phyloP scores from a whole-genome alignment of 2,888 invertebrate species.

The Sabellastarte sp. region DNA sequence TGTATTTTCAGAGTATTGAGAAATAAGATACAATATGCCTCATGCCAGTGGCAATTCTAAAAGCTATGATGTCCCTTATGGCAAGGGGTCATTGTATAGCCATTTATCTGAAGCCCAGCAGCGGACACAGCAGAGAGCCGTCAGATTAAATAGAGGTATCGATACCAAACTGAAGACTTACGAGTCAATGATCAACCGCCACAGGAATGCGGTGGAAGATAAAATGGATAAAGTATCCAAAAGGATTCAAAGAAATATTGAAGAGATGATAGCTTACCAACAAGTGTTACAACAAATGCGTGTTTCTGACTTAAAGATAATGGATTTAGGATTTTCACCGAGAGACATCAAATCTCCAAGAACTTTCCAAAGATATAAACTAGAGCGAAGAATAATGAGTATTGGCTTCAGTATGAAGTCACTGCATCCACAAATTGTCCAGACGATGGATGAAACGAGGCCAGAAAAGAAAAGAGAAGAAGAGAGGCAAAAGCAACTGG shows the following conservation, averaged over 20 bases:
- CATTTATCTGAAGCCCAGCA: not conserved
- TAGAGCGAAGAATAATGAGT: constrained; percentile 6
- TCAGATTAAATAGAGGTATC: not conserved
- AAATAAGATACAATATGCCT: not conserved
- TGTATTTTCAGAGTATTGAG: too few species aligned
- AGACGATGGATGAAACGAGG: not conserved
- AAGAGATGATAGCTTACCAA: not conserved
- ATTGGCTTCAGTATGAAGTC: not conserved
- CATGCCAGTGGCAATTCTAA: not conserved
- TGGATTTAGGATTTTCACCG: not conserved
- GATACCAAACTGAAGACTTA: not conserved
- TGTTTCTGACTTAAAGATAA: not conserved
- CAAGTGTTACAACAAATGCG: not conserved
- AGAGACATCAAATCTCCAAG: not conserved
- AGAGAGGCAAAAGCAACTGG: not conserved
- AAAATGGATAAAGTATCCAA: not conserved
- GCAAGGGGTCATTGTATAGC: not conserved
- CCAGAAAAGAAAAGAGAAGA: not conserved
- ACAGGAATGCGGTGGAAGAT: not conserved
- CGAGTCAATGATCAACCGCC: not conserved
- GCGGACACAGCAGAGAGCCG: not conserved
- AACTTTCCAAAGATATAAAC: not conserved
- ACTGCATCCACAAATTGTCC: not conserved
- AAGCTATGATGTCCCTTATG: not conserved
- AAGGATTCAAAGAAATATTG: not conserved